Evolutionary conservation across 2,797 vertebrate species (phyloP).

Genomic region (Sorex maritimensis): DNA sequence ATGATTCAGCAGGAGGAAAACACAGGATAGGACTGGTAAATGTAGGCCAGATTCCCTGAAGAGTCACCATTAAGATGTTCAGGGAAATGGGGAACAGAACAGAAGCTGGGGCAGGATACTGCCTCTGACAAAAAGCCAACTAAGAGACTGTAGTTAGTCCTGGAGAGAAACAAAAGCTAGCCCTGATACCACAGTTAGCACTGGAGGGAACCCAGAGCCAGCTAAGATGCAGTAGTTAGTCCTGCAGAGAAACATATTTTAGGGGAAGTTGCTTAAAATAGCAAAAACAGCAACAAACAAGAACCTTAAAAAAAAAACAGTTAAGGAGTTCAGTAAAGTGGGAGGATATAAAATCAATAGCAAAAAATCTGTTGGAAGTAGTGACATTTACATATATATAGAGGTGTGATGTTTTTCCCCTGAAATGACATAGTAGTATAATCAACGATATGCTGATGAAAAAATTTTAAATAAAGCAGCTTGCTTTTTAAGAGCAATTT

Average conservation of each 20-base stretch:
- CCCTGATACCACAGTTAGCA: too few relatives aligned
- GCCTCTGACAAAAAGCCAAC: conserved; percentile 7
- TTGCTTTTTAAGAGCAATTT: not conserved
- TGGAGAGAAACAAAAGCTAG: not conserved
- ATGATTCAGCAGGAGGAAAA: conserved; percentile 14
- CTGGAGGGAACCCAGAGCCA: not conserved
- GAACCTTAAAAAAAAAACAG: too few relatives aligned
- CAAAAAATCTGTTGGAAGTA: too few relatives aligned
- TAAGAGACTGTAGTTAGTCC: accelerated
- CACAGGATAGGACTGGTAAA: not conserved
- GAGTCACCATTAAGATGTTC: not conserved
- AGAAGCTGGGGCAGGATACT: conserved; percentile 34
- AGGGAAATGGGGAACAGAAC: conserved; percentile 49
- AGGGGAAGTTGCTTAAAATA: conserved; percentile 3
- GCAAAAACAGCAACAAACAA: too few relatives aligned
- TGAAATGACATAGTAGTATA: too few relatives aligned
- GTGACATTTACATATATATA: too few relatives aligned
- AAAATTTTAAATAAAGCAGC: not conserved
- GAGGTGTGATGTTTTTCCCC: too few relatives aligned
- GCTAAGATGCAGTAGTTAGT: accelerated
- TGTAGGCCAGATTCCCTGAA: not conserved
- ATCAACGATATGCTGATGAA: too few relatives aligned
- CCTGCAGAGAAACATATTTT: not conserved
- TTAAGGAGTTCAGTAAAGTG: too few relatives aligned
- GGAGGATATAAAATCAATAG: too few relatives aligned